Evolutionary conservation across 2,113 vertebrate genomes (phyloP).

Genomic region (Synchiropus splendidus): DNA sequence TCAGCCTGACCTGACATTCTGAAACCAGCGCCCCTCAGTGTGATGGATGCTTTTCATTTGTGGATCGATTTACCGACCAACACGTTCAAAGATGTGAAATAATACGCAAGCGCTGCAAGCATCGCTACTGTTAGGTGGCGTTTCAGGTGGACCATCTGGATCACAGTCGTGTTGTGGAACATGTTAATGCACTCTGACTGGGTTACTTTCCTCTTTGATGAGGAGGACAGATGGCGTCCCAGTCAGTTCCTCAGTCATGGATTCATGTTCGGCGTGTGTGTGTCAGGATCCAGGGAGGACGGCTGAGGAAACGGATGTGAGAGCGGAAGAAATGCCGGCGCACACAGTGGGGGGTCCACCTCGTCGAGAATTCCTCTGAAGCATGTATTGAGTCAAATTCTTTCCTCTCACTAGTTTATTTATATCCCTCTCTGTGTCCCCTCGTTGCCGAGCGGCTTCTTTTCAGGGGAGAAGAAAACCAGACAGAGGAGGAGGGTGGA

Average conservation of each 20-base stretch:
- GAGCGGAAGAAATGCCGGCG: not conserved
- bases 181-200: constrained; percentile 17
- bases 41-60: too few species aligned
- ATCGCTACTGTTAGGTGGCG: too few species aligned
- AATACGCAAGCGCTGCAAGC: too few species aligned
- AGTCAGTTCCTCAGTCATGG: constrained; percentile 11
- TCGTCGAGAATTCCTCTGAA: constrained; percentile 24
- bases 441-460: constrained; percentile 15
- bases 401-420: constrained; percentile 45
- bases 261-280: constrained; percentile 2
- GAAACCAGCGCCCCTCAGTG: too few species aligned
- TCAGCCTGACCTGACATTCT: too few species aligned
- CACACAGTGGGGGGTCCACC: constrained; percentile 25
- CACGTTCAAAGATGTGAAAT: too few species aligned
- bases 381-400: constrained; percentile 18
- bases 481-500: too few species aligned
- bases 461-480: too few species aligned
- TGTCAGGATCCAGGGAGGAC: constrained; percentile 5
- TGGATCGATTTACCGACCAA: too few species aligned
- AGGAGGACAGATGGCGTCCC: constrained; percentile 48
- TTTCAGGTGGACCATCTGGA: too few species aligned
- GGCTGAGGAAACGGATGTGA: not conserved
- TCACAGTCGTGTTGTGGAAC: too few species aligned
- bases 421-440: constrained; percentile 34
- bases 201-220: constrained; percentile 36